Base-by-base conservation (phyloP, 2,797 vertebrate genomes). In the Otus scops region DNA sequence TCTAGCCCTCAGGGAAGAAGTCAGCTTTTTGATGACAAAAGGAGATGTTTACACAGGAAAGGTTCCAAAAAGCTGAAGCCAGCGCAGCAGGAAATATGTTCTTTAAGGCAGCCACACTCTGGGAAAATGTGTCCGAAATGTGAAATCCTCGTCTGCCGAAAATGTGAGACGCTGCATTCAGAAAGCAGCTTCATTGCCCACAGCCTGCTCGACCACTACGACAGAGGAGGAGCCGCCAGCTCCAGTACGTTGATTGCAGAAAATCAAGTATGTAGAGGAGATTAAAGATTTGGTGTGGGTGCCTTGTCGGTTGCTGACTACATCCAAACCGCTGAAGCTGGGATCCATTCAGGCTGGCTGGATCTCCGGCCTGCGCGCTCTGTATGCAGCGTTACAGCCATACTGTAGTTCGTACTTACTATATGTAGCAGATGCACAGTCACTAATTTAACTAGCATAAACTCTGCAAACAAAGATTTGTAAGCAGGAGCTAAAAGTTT, bases 131-230 rank as follows among this genome's bases (percentile, higher is more conserved):
- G 98, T 36, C 97, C 97, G 0, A 88, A 93, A 76, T 98, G 98
- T 5, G 97, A 97, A 90, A 97, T 98, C 73, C 76, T 91, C 12
- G 9, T 73, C 39, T 98, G 98, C 82, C 68, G 48, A 9, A 94
- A 87, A 30, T 98, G 98, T 8, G 95, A 97, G 43, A 97, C 97
- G 1, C 93, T 98, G 80, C 98, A 98, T 36, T 97, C 97, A 1
- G 94, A 97, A 28, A 81, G 96, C 47, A 76, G 90, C 59, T 98
- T 98, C 92, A 98, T 98, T 56, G 97, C 97, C 24, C 97, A 98
- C 92, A 97, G 98, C 85, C 94, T 98, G 75, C 91, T 98, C 0
- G 97, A 98, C n/a, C 98, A 98, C 84, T 98, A 98, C 2, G 98
- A 98, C 82, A 32, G 65, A 43, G 97, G 91, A 67, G 57, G 34